These are phyloP conservation scores for Oeneis ivallda DNA, from an alignment of 2,888 invertebrate species.

Conservation along the genomic window DNA sequence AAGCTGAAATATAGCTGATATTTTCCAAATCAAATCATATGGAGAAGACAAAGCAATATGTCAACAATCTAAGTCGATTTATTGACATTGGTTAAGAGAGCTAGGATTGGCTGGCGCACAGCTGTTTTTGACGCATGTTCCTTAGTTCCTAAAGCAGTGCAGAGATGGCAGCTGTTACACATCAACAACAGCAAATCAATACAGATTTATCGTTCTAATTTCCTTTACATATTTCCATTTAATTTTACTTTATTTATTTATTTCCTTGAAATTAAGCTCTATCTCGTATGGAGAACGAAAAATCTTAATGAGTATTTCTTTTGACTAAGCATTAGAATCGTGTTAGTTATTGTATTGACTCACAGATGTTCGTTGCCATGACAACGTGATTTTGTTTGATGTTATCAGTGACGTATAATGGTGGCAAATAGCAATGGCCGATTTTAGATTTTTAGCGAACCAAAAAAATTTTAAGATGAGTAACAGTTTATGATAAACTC, in stretches of 20 bases:
- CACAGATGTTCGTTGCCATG: constrained; percentile 50
- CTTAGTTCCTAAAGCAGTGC: constrained; percentile 19
- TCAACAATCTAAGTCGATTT: constrained; percentile 43
- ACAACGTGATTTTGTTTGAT: constrained; percentile 46
- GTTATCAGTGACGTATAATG: neutral
- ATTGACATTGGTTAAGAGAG: constrained; percentile 54
- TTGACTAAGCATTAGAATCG: constrained; percentile 25
- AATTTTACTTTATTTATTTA: neutral
- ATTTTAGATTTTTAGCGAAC: neutral
- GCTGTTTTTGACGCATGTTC: constrained; percentile 74
- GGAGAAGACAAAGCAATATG: constrained; percentile 73
- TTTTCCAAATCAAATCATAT: constrained; percentile 58
- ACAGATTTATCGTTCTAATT: neutral
- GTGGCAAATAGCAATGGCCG: neutral
- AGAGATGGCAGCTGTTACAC: constrained; percentile 61
- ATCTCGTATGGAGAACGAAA: neutral
- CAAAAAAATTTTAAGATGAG: neutral
- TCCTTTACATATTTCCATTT: neutral
- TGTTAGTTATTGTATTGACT: constrained; percentile 15
- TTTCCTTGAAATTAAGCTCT: neutral
- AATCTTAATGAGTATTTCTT: constrained; percentile 21
- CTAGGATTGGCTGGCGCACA: constrained; percentile 68
- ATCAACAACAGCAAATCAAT: constrained; percentile 53
- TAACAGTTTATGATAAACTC: neutral
- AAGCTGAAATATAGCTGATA: constrained; percentile 4